These are phyloP conservation scores for Macrophya annulata DNA, from an alignment of 2,888 invertebrate species.

Conservation along the genomic window DNA sequence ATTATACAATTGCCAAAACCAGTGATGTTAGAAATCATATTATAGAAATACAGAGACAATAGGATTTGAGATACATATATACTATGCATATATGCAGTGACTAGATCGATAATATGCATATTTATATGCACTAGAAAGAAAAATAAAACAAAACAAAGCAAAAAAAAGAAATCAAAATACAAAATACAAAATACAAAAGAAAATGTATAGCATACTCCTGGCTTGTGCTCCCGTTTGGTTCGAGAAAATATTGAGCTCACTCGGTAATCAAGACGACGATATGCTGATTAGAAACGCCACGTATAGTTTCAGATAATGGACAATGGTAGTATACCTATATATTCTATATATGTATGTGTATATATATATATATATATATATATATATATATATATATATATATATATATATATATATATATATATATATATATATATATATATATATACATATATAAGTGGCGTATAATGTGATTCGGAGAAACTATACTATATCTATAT, in stretches of 20 bases:
- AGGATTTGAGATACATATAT: neutral
- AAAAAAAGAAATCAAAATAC: neutral
- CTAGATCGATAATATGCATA: neutral
- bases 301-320: neutral
- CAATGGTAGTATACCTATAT: neutral
- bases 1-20: slow-evolving; percentile 71
- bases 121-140: neutral
- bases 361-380: no score
- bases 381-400: no score
- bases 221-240: slow-evolving; percentile 8
- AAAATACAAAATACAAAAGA: neutral
- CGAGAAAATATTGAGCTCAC: slow-evolving; percentile 45
- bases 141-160: neutral
- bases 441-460: neutral
- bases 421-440: no score
- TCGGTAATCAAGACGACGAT: slow-evolving; percentile 28
- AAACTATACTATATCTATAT: neutral
- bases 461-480: slow-evolving; percentile 2
- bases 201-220: neutral
- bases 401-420: no score
- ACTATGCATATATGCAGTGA: no score
- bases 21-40: slow-evolving; percentile 51
- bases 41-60: neutral
- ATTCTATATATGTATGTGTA: no score
- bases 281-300: neutral